Base-by-base conservation (phyloP, 1,140 invertebrate genomes). In the Neuroterus valhalla region DNA sequence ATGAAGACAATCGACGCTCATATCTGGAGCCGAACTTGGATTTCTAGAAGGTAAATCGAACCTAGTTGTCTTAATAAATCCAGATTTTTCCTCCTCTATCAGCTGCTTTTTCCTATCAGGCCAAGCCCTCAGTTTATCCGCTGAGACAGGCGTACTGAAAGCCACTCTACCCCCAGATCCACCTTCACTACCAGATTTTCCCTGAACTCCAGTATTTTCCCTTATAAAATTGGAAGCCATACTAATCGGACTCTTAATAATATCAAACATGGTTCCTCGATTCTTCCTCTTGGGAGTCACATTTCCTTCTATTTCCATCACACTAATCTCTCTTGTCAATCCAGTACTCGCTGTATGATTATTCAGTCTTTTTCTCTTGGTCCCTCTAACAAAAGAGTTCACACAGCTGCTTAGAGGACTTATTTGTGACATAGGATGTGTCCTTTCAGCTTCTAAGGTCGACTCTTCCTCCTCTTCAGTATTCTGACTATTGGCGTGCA, bases 131-230 rank as follows among this genome's bases (percentile, higher is more conserved):
- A 92, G 92, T 31, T 85, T 90, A 1, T 79, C 76, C 0, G 90
- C 90, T 0, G 93, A 93, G 1, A 96, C 94, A 1, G 95, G 95
- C 1, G 95, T 96, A 17, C 94, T 95, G 73, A 95, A 95, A 38
- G 94, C 94, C 1, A 95, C 94, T 68, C 85, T 77, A 3, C 84
- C 83, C 2, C 74, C 55, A 43, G 83, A 78, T 15, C 81, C 84
- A 26, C 48, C 74, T 0, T 83, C 81, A 11, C 75, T 46, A 66
- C 72, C 75, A 0, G 71, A 74, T 15, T 72, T 76, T 3, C n/a
- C 71, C 0, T 70, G 50, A 0, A 45, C 71, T 12, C 70, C 71
- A 11, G 77, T 38, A 1, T 12, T 72, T 55, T 31, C 71, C 62
- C 6, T 77, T 82, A n/a, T 44, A 4, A 26, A 15, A 77, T 12